Evolutionary conservation across 1,140 invertebrate species (phyloP), one percentile per base, ranked within the genome.

Genomic region (Physella acuta): DNA sequence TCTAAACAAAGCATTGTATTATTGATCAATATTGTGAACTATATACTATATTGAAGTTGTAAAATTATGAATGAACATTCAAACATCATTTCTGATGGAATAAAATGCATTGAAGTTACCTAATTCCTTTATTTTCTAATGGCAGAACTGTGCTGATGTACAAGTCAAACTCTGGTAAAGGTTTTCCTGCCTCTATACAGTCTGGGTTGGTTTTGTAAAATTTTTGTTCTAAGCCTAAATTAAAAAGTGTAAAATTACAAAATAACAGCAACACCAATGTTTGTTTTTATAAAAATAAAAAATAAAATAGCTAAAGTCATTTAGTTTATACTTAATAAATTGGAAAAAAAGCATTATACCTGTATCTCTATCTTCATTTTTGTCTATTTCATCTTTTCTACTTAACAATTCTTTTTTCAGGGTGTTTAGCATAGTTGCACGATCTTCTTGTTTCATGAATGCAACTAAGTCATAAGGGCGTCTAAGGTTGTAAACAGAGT

Each of bases 401-500:
- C 82, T 84, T 8, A 89, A 80, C 37, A 93, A 85, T 75, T 91
- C 89, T 73, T 89, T 83, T 76, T 90, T 90, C 28, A 92, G 81
- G 39, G 87, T 85, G 71, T 90, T 87, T 31, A 92, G 87, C 72
- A 88, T 87, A 55, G 88, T 85, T 76, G 88, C 88, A 31, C 90
- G 82, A 61, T 89, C 88, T 78, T 94, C 93, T 86, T 95, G 93
- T 36, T 93, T 90, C 76, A 94, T 83, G 80, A 95, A 90, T 0
- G 90, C 90, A 55, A 94, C 82, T 31, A 95, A 84, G 83, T 95
- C 92, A 80, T 93, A 89, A 0, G 92, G 92, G 63, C 90, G 86
- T 44, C 89, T 88, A 83, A 94, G 86, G 83, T 91, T 89, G 85
- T 92, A 94, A 1, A 92, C 89, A 4, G 92, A 92, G 78, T 94